phyloP scores from a whole-genome alignment of 30 jellyfish, hydroid and myxozoan species.

The Turritopsis dohrnii region DNA sequence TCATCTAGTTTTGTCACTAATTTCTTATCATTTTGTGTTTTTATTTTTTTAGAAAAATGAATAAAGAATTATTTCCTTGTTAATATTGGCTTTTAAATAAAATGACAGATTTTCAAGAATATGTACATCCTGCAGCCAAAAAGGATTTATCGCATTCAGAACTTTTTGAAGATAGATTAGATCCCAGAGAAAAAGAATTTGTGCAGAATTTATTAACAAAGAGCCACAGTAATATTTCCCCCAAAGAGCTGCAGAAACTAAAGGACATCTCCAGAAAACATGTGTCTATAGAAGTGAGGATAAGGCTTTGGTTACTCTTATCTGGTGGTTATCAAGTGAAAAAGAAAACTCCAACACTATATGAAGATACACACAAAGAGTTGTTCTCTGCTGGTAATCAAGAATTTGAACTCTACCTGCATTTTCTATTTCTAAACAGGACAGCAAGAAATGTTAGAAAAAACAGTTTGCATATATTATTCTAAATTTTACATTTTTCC shows the following conservation, averaged over 20 bases:
- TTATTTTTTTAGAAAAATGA: background rate
- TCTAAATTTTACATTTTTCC: too few species aligned
- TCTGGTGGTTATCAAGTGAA: slow-evolving; percentile 73
- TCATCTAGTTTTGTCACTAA: too few species aligned
- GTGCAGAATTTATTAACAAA: background rate
- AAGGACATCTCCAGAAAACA: slow-evolving; percentile 52
- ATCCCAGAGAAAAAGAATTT: background rate
- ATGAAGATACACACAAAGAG: slow-evolving; percentile 63
- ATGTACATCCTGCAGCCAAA: background rate
- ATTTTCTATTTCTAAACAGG: too few species aligned
- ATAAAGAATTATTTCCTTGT: background rate
- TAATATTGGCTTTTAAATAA: background rate
- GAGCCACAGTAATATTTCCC: background rate
- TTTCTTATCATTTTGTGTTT: too few species aligned
- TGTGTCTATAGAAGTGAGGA: slow-evolving; percentile 48
- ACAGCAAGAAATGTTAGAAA: too few species aligned
- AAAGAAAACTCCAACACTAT: slow-evolving; percentile 59
- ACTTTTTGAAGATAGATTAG: slow-evolving; percentile 2
- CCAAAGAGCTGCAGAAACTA: slow-evolving; percentile 37
- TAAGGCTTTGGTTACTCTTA: slow-evolving; percentile 65
- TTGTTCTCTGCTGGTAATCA: slow-evolving; percentile 64
- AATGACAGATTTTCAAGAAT: slow-evolving; percentile 6
- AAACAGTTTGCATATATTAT: too few species aligned
- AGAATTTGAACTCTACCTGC: too few species aligned
- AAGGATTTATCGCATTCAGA: background rate